Conservation (phyloP, 2,797 vertebrate genomes). For the Pseudopleuronectes americanus region DNA sequence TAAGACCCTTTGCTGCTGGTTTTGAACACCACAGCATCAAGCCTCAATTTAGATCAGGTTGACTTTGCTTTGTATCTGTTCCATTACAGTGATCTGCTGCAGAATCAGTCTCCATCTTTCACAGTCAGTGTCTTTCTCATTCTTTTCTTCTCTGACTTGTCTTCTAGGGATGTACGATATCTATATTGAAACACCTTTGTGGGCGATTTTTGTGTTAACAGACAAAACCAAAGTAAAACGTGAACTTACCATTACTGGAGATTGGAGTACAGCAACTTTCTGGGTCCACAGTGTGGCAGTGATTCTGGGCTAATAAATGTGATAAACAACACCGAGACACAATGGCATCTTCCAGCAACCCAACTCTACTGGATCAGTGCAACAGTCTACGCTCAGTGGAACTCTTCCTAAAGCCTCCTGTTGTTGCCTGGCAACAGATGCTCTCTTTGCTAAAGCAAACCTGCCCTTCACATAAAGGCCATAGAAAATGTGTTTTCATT, state of each 20-base stretch:
- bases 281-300: not conserved
- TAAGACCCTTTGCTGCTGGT: no score
- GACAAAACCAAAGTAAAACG: no score
- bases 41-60: not conserved
- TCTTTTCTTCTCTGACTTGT: slow-evolving; percentile 45
- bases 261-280: no score
- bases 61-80: not conserved
- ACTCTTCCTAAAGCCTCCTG: slow-evolving; percentile 69
- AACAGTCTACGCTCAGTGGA: slow-evolving; percentile 76
- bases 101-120: not conserved
- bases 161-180: no score
- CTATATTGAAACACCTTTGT: no score
- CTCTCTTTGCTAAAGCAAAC: slow-evolving; percentile 74
- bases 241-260: no score
- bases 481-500: slow-evolving; percentile 64
- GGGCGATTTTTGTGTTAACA: no score
- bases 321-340: not conserved
- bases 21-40: no score
- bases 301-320: not conserved
- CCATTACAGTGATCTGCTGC: slow-evolving; percentile 9
- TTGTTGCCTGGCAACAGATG: slow-evolving; percentile 89
- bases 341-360: not conserved
- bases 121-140: slow-evolving; percentile 12
- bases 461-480: slow-evolving; percentile 62
- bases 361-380: slow-evolving; percentile 23